phyloP scores from a whole-genome alignment of 2,888 invertebrate genomes.

The Dolichopus griseipennis region DNA sequence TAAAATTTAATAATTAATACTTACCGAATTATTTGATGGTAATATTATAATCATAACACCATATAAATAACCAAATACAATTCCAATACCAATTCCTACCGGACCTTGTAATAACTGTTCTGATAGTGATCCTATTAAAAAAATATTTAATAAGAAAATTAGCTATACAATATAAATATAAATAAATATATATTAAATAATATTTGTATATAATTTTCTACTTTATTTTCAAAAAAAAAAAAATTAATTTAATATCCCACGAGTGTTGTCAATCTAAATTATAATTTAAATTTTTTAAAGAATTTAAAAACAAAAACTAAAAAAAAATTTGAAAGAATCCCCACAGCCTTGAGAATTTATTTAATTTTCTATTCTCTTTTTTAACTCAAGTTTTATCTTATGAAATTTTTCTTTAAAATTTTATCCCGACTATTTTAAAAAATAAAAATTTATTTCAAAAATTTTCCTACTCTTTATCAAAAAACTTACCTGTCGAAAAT shows the following conservation, averaged over 20 bases:
- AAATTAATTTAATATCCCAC: no score
- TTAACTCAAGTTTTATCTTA: no score
- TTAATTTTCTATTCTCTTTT: no score
- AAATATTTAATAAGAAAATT: not conserved
- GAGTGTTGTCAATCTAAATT: no score
- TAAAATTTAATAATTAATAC: slow-evolving; percentile 19
- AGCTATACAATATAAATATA: not conserved
- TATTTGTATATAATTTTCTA: no score
- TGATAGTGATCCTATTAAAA: slow-evolving; percentile 41
- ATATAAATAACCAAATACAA: slow-evolving; percentile 51
- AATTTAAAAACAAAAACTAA: no score
- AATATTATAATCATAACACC: slow-evolving; percentile 55
- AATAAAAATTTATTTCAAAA: slow-evolving; percentile 14
- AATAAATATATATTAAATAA: not conserved
- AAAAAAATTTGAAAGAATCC: no score
- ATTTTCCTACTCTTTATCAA: slow-evolving; percentile 12
- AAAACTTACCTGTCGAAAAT: slow-evolving; percentile 50
- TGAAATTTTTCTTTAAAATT: no score
- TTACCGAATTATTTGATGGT: slow-evolving; percentile 46
- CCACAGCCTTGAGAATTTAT: no score
- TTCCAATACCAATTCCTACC: slow-evolving; percentile 52
- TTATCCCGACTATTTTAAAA: not conserved
- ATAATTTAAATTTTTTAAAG: no score
- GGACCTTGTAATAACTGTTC: slow-evolving; percentile 50
- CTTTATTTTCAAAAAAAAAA: no score